Conservation (phyloP, 2,888 invertebrate genomes). For the Drosophila mimetica region DNA sequence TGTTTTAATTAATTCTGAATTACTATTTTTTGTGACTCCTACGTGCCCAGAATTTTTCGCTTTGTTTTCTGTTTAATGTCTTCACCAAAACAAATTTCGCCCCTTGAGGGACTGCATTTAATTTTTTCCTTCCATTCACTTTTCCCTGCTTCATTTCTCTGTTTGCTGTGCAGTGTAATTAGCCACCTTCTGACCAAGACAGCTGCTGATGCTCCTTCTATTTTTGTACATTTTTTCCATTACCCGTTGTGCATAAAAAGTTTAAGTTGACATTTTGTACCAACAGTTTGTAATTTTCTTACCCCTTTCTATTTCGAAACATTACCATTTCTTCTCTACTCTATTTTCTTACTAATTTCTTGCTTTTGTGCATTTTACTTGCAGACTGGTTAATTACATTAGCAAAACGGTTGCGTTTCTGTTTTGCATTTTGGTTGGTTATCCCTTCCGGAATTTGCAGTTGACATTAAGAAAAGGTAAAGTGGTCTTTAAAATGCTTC, state of each 20-base stretch:
- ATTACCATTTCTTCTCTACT: constrained; percentile 55
- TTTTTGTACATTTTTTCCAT: constrained; percentile 8
- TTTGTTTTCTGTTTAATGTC: constrained; percentile 66
- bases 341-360: constrained; percentile 57
- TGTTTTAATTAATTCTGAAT: constrained; percentile 74
- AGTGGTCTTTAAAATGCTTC: not conserved
- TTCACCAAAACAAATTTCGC: constrained; percentile 49
- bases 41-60: constrained; percentile 62
- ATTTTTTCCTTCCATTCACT: constrained; percentile 40
- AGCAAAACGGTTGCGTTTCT: constrained; percentile 48
- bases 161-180: constrained; percentile 71
- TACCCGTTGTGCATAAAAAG: constrained; percentile 63
- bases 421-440: constrained; percentile 63
- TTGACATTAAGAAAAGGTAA: constrained; percentile 29
- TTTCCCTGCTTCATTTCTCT: constrained; percentile 41
- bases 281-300: constrained; percentile 78
- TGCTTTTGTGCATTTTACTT: constrained; percentile 52
- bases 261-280: constrained; percentile 73
- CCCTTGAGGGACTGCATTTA: constrained; percentile 58
- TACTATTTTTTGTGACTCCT: constrained; percentile 10
- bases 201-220: constrained; percentile 61
- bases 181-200: constrained; percentile 59
- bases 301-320: constrained; percentile 34
- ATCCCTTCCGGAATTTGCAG: constrained; percentile 37
- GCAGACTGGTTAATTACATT: constrained; percentile 76